Base-by-base conservation (phyloP, 2,888 invertebrate species). In the Neoaliturus tenellus region DNA sequence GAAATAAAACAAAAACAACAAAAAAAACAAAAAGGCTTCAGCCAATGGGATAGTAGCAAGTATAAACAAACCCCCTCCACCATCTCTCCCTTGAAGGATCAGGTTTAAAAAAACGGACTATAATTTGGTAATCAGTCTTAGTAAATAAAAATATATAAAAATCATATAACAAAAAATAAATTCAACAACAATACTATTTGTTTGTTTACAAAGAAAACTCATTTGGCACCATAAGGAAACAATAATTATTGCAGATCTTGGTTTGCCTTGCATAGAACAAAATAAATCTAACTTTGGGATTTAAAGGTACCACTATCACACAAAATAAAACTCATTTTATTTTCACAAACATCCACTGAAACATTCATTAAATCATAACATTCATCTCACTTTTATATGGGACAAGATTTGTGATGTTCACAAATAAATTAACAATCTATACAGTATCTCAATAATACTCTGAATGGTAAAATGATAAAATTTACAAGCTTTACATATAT, bases 161-260 rank as follows among this genome's bases (percentile, higher is more conserved):
- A 25, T 75, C 41, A 78, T 78, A 78, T 78, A 78, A 78, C 78
- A 23, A 78, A 33, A 78, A 78, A 78, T 78, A 78, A 78, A 75
- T n/a, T 75, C 73, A 75, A 78, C 78, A 78, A 78, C 78, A 78
- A 78, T 28, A 78, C 75, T 48, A 75, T 55, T 78, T 6, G 28
- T 28, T 55, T 6, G n/a, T 33, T 55, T 55, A 3, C n/a, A 44
- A 35, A 75, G 20, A 39, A 31, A 35, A 44, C 23, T 41, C 20
- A 78, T 78, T 78, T 78, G 78, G 78, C 78, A 78, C 78, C 78
- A 55, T 10, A 35, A 41, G 48, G 75, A 44, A 75, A 75, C 75
- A 25, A 75, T 25, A 75, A 71, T 71, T 71, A 41, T 39, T 28
- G 62, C 62, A 62, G 25, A 17, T 62, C 62, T 62, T 62, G 62